Evolutionary conservation across 2,888 invertebrate genomes (phyloP).

Genomic region (Sphaerophoria taeniata): DNA sequence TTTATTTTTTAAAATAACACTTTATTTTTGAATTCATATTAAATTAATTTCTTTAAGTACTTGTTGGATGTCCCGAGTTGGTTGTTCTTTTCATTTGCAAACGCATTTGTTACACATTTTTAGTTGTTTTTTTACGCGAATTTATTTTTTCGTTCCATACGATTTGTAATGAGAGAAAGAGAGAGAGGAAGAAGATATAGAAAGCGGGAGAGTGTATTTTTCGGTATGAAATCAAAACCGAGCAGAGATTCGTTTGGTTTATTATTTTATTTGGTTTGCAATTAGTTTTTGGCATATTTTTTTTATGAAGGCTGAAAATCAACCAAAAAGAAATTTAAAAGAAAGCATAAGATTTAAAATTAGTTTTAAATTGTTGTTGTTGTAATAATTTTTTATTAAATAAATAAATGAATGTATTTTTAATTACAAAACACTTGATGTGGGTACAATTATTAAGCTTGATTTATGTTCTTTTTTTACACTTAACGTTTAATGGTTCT

Average conservation of each 20-base stretch:
- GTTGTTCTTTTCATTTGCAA: slow-evolving; percentile 65
- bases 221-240: slow-evolving; percentile 57
- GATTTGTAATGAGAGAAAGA: slow-evolving; percentile 61
- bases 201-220: slow-evolving; percentile 40
- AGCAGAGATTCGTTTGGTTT: slow-evolving; percentile 66
- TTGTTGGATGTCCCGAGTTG: slow-evolving; percentile 69
- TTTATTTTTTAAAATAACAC: slow-evolving; percentile 1
- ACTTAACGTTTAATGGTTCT: slow-evolving; percentile 62
- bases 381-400: slow-evolving; percentile 40
- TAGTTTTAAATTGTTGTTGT: slow-evolving; percentile 42
- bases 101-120: slow-evolving; percentile 20
- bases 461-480: slow-evolving; percentile 28
- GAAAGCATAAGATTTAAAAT: slow-evolving; percentile 71
- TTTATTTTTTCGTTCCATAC: slow-evolving; percentile 50
- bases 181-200: slow-evolving; percentile 4
- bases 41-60: slow-evolving; percentile 63
- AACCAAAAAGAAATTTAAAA: slow-evolving; percentile 73
- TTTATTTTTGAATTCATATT: slow-evolving; percentile 18
- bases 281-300: slow-evolving; percentile 62
- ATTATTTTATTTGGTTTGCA: slow-evolving; percentile 50
- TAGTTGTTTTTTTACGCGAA: slow-evolving; percentile 21
- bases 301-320: slow-evolving; percentile 71
- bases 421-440: slow-evolving; percentile 46
- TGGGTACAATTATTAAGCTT: slow-evolving; percentile 33
- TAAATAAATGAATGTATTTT: slow-evolving; percentile 43